A percentile compares a stretch with the other conserved stretches of the same genome.
Evolutionary conservation across 2,113 vertebrate genomes (phyloP).

Genomic region (Xenus cinereus): DNA sequence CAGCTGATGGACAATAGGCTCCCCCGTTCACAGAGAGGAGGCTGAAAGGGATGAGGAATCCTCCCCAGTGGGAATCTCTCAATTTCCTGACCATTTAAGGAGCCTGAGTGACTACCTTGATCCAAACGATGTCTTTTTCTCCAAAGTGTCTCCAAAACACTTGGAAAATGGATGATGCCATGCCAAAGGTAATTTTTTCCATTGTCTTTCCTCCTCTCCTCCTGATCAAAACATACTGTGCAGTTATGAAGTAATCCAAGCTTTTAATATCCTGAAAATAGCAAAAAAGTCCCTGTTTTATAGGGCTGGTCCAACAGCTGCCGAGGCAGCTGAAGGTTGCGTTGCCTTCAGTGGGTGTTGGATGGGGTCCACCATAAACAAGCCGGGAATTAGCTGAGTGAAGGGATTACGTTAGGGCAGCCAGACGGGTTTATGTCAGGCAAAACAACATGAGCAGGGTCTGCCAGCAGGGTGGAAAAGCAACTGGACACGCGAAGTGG

Average conservation of each 20-base stretch:
- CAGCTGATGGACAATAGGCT: background rate
- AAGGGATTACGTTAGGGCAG: background rate
- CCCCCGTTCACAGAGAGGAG: background rate
- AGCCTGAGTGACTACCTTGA: background rate
- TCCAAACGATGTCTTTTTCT: background rate
- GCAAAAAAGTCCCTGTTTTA: background rate
- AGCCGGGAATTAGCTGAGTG: background rate
- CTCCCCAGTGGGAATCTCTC: fast-evolving
- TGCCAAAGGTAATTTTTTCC: background rate
- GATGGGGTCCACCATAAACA: background rate
- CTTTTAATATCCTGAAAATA: background rate
- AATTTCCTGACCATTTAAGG: background rate
- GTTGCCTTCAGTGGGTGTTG: background rate
- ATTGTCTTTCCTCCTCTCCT: background rate
- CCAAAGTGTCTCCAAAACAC: background rate
- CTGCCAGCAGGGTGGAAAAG: background rate
- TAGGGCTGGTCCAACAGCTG: background rate
- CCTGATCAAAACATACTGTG: background rate
- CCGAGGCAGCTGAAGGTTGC: background rate
- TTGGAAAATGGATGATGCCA: background rate
- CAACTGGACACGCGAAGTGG: background rate
- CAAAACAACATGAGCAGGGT: background rate
- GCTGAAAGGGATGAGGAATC: background rate
- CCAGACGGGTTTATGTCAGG: background rate
- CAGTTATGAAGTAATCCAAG: background rate